Conservation (phyloP, 2,888 invertebrate genomes). For the Aricia artaxerxes region DNA sequence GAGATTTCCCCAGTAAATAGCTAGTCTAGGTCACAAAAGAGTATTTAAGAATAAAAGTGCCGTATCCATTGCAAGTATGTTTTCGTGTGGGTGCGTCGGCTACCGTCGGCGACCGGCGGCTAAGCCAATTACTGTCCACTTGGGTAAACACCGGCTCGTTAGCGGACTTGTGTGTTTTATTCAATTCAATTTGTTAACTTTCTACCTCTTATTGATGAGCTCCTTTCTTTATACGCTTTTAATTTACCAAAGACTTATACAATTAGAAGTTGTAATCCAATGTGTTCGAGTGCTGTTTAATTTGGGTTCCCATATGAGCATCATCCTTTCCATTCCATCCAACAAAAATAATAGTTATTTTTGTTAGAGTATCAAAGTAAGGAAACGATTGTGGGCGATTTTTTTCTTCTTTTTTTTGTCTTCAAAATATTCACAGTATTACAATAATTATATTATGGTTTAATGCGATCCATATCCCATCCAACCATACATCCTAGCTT, state of each 20-base stretch:
- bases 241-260: constrained; percentile 47
- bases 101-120: constrained; percentile 67
- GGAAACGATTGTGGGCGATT: background rate
- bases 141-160: constrained; percentile 79
- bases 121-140: constrained; percentile 81
- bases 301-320: background rate
- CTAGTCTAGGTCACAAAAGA: too few species aligned
- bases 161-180: constrained; percentile 79
- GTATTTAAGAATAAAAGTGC: constrained; percentile 39
- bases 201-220: constrained; percentile 74
- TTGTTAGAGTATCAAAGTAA: background rate
- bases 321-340: background rate
- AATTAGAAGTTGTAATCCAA: constrained; percentile 1
- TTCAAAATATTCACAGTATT: too few species aligned
- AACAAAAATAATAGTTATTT: background rate
- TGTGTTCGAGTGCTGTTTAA: constrained; percentile 3
- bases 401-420: too few species aligned
- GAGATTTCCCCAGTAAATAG: too few species aligned
- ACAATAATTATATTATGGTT: too few species aligned
- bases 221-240: constrained; percentile 58
- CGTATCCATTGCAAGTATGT: constrained; percentile 46
- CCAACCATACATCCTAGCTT: too few species aligned
- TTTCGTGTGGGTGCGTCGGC: constrained; percentile 45
- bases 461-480: too few species aligned
- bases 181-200: constrained; percentile 77